These are phyloP conservation scores for Gonatopus flavifemur DNA, from an alignment of 1,140 invertebrate genomes.

Conservation along the genomic window DNA sequence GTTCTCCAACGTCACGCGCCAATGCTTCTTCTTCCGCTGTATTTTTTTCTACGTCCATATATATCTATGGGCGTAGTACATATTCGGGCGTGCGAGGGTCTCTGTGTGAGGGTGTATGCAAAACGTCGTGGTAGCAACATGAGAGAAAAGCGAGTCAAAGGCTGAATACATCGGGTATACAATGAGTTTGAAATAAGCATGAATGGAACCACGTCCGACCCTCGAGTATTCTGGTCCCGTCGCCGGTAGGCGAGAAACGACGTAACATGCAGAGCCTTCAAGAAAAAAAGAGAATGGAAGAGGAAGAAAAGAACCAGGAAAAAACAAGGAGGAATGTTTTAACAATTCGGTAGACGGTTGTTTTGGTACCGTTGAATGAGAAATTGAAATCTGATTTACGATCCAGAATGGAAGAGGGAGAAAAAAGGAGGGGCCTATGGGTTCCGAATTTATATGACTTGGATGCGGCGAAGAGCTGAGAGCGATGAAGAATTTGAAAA, in stretches of 20 bases:
- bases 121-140: slow-evolving; percentile 28
- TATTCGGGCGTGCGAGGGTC: no score
- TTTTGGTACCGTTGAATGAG: slow-evolving; percentile 14
- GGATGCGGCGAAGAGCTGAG: no score
- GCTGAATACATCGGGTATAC: slow-evolving; percentile 45
- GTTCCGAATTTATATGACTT: no score
- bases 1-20: slow-evolving; percentile 35
- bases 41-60: slow-evolving; percentile 13
- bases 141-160: slow-evolving; percentile 47
- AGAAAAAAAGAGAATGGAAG: no score
- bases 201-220: slow-evolving; percentile 46
- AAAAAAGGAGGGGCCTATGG: background rate
- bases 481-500: no score
- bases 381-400: slow-evolving; percentile 6
- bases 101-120: background rate
- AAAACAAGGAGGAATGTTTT: slow-evolving; percentile 27
- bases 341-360: slow-evolving; percentile 26
- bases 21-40: slow-evolving; percentile 26
- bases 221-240: slow-evolving; percentile 19
- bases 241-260: slow-evolving; percentile 31
- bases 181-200: slow-evolving; percentile 55
- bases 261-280: slow-evolving; percentile 23
- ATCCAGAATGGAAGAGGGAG: background rate
- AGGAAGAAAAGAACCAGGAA: no score
- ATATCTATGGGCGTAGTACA: slow-evolving; percentile 15